These are phyloP conservation scores for Spodoptera picta DNA, from an alignment of 2,888 invertebrate genomes.

Conservation along the genomic window DNA sequence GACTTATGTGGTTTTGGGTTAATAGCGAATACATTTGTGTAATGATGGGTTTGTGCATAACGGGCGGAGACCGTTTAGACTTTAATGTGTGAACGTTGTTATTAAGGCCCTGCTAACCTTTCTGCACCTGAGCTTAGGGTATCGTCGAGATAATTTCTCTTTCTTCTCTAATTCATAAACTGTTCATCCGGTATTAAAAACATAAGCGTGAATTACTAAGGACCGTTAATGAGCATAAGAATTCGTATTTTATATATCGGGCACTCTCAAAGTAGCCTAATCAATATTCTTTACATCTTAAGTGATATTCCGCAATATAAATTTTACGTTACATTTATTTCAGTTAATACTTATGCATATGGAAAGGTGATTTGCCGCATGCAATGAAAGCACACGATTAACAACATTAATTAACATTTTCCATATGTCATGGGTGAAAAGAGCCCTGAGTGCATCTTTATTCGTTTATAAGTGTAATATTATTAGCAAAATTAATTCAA, in stretches of 20 bases:
- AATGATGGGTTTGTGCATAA: constrained; percentile 81
- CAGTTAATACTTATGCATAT: neutral
- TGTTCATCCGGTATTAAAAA: constrained; percentile 19
- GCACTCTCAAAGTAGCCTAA: constrained; percentile 6
- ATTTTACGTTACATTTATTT: constrained; percentile 8
- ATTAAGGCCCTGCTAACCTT: constrained; percentile 67
- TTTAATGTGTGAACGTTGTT: constrained; percentile 78
- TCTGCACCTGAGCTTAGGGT: constrained; percentile 11
- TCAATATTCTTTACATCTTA: constrained; percentile 13
- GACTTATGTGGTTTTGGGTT: constrained; percentile 85
- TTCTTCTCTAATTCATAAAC: constrained; percentile 23
- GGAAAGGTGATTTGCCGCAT: too few relatives aligned
- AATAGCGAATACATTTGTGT: constrained; percentile 77
- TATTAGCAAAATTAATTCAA: too few relatives aligned
- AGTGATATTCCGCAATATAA: constrained; percentile 11
- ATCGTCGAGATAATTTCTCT: constrained; percentile 40
- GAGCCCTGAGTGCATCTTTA: too few relatives aligned
- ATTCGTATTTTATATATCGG: constrained; percentile 4
- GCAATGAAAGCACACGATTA: too few relatives aligned
- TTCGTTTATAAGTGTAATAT: too few relatives aligned
- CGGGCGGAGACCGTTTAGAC: constrained; percentile 74
- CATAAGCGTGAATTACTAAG: constrained; percentile 7
- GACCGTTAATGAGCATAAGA: neutral
- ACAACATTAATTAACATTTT: too few relatives aligned
- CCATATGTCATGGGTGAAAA: too few relatives aligned